These are phyloP conservation scores for Dorcus parallelipipedus DNA, from an alignment of 2,888 invertebrate species.

Conservation along the genomic window DNA sequence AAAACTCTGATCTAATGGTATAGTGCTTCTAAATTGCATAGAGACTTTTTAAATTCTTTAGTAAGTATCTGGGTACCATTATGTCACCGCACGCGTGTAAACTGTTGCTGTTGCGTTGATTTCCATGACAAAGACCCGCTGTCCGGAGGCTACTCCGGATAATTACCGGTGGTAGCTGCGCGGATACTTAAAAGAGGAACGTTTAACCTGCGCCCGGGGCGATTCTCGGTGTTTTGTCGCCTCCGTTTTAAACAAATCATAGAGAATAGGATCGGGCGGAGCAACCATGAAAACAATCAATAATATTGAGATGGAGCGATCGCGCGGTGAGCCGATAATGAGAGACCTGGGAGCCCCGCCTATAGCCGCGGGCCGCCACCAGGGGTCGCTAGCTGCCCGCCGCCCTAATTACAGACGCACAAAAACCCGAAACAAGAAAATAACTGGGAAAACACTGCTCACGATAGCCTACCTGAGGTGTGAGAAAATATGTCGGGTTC, in stretches of 20 bases:
- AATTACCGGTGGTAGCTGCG: conserved; percentile 30
- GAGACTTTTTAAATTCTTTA: too few species aligned
- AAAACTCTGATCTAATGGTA: too few species aligned
- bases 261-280: conserved; percentile 31
- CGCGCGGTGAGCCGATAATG: conserved; percentile 57
- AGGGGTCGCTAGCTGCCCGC: conserved; percentile 27
- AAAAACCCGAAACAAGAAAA: conserved; percentile 38
- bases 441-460: conserved; percentile 47
- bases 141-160: conserved; percentile 24
- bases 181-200: conserved; percentile 27
- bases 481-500: conserved; percentile 50
- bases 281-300: conserved; percentile 54
- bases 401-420: conserved; percentile 41
- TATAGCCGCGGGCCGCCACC: conserved; percentile 48
- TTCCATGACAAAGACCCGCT: conserved; percentile 33
- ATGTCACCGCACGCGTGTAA: conserved; percentile 2
- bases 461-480: conserved; percentile 44
- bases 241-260: conserved; percentile 37
- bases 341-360: conserved; percentile 51
- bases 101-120: conserved; percentile 13
- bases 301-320: conserved; percentile 52
- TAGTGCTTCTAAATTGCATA: too few species aligned
- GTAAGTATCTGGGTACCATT: not conserved
- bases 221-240: conserved; percentile 30
- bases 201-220: conserved; percentile 24